Evolutionary conservation across 2,113 vertebrate species (phyloP), one percentile per base, ranked within the genome.

Genomic region (Cynocephalus volans): DNA sequence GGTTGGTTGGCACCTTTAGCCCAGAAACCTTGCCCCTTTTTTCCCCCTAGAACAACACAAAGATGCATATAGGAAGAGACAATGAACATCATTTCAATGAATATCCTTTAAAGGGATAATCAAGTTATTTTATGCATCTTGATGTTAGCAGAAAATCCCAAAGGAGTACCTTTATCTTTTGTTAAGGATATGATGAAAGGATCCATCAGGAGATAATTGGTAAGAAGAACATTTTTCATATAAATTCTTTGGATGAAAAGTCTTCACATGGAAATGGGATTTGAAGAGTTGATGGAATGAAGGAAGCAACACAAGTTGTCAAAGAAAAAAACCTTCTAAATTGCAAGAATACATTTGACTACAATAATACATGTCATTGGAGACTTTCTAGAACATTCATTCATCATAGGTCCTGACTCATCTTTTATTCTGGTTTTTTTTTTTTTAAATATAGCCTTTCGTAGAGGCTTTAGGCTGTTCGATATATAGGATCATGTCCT

Each of bases 281-380:
- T 36, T 33, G 36, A 82, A 89, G 95, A 58, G 62, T 9, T 88
- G 45, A 77, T 12, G 28, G 24, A 94, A 93, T 41, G n/a, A 88
- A 33, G 8, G 62, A 69, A 88, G 60, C 19, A n/a, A 31, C 6
- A 28, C 28, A 83, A 56, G 65, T 26, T 84, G 41, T 36, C 58
- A 24, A 75, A 41, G 28, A 64, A 92, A 69, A 62, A 72, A 52
- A 75, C 23, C 62, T 75, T 26, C 41, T 67, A 60, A 84, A 72
- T 17, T 12, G 21, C 31, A 54, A 54, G 90, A 62, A 18, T 31
- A 76, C 33, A 33, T 31, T 56, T 31, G 60, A 91, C 6, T 8
- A 52, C 8, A 69, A 73, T 21, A 50, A 58, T 11, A 50, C 11
- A 5, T 8, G 9, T 14, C 54, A 33, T 2, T 45, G 28, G 62